A percentile compares a stretch with the other conserved stretches of the same genome.
Evolutionary conservation across 2,888 invertebrate species (phyloP).

Genomic region (Heliconius sara): DNA sequence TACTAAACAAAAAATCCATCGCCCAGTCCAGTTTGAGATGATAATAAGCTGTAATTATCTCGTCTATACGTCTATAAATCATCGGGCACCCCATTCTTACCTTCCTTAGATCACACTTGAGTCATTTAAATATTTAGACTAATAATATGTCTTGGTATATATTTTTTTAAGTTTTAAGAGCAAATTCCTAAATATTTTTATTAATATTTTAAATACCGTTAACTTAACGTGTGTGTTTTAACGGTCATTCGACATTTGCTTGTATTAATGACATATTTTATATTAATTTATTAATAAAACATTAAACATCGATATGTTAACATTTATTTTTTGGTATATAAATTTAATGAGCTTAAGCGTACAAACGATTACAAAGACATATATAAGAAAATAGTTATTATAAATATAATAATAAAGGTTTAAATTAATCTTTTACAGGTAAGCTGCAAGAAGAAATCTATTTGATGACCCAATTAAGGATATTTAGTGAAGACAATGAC

Average conservation of each 20-base stretch:
- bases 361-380: neutral
- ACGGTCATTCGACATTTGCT: neutral
- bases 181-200: constrained; percentile 6
- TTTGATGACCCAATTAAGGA: constrained; percentile 59
- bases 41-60: constrained; percentile 63
- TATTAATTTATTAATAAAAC: neutral
- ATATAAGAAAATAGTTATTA: neutral
- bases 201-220: neutral
- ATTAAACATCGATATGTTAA: neutral
- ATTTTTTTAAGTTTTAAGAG: constrained; percentile 5
- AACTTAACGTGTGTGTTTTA: neutral
- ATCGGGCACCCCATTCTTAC: constrained; percentile 49
- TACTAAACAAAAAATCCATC: constrained; percentile 37
- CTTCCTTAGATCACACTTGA: constrained; percentile 41
- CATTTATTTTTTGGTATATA: neutral
- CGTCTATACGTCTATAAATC: constrained; percentile 66
- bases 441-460: constrained; percentile 84
- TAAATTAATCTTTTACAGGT: constrained; percentile 72
- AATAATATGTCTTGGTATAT: constrained; percentile 23
- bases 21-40: constrained; percentile 41
- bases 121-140: constrained; percentile 34
- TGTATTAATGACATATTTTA: neutral
- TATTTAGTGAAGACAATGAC: constrained; percentile 81
- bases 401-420: neutral
- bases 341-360: neutral